Evolutionary conservation across 2,888 invertebrate species (phyloP).

Genomic region (Ethmia dodecea): DNA sequence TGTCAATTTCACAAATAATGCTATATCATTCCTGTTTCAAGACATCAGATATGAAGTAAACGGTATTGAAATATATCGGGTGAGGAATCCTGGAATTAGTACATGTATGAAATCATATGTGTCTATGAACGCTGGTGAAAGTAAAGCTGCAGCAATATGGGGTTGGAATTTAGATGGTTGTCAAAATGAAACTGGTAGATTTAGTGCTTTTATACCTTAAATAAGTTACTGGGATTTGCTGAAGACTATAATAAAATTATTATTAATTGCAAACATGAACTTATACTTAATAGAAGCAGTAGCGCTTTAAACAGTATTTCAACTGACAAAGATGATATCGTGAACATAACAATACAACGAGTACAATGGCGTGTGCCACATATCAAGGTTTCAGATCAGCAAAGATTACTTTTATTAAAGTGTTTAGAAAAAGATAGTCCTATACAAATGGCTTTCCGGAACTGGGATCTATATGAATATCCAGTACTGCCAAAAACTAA

Average conservation of each 20-base stretch:
- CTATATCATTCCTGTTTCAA: constrained; percentile 10
- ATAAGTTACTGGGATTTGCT: constrained; percentile 17
- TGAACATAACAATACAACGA: constrained; percentile 17
- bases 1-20: constrained; percentile 5
- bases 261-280: constrained; percentile 43
- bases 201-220: constrained; percentile 14
- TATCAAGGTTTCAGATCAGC: no score
- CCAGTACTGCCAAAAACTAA: no score
- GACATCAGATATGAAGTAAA: constrained; percentile 11
- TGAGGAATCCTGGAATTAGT: constrained; percentile 8
- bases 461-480: no score
- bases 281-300: constrained; percentile 32
- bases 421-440: constrained; percentile 5
- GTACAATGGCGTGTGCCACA: no score
- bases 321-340: constrained; percentile 7
- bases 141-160: constrained; percentile 23
- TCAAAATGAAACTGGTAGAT: constrained; percentile 18
- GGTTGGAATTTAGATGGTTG: constrained; percentile 22
- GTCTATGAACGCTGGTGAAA: constrained; percentile 27
- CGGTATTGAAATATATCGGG: constrained; percentile 3
- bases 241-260: constrained; percentile 38
- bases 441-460: constrained; percentile 26
- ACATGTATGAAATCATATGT: constrained; percentile 30
- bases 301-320: constrained; percentile 27
- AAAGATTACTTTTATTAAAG: constrained; percentile 18